Evolutionary conservation across 2,797 vertebrate genomes (phyloP).

Genomic region (Loriculus beryllinus): DNA sequence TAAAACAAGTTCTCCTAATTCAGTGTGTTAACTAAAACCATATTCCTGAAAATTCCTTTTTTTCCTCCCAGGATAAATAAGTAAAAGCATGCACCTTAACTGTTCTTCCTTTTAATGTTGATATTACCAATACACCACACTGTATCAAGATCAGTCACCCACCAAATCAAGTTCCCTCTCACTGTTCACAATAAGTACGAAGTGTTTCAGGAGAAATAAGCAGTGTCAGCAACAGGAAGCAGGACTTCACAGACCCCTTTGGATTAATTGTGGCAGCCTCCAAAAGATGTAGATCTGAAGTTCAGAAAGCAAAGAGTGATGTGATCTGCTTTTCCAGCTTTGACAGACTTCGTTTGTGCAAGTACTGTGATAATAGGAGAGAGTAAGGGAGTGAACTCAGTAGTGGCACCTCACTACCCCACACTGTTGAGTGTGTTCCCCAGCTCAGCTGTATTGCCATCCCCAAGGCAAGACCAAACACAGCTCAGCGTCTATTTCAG

Average conservation of each 20-base stretch:
- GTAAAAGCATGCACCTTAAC: not conserved
- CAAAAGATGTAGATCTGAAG: not conserved
- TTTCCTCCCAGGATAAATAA: not conserved
- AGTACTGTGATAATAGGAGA: not conserved
- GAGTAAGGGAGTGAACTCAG: not conserved
- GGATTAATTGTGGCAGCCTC: not conserved
- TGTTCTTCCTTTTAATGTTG: not conserved
- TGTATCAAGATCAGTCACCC: not conserved
- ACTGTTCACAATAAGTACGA: not conserved
- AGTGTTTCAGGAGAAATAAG: not conserved
- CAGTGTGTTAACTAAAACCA: not conserved
- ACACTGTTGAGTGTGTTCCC: not conserved
- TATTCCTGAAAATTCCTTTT: not conserved
- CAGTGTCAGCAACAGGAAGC: not conserved
- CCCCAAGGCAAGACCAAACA: not conserved
- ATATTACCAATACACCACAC: not conserved
- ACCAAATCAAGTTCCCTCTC: not conserved
- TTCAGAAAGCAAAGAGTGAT: not conserved
- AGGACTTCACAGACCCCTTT: not conserved
- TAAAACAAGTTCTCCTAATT: not conserved
- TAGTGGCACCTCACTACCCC: accelerated
- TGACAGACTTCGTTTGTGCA: not conserved
- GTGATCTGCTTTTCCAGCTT: not conserved
- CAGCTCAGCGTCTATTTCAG: not conserved
- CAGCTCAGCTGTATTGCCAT: not conserved